phyloP scores from a whole-genome alignment of 2,888 invertebrate genomes.

The Portevinia maculata region DNA sequence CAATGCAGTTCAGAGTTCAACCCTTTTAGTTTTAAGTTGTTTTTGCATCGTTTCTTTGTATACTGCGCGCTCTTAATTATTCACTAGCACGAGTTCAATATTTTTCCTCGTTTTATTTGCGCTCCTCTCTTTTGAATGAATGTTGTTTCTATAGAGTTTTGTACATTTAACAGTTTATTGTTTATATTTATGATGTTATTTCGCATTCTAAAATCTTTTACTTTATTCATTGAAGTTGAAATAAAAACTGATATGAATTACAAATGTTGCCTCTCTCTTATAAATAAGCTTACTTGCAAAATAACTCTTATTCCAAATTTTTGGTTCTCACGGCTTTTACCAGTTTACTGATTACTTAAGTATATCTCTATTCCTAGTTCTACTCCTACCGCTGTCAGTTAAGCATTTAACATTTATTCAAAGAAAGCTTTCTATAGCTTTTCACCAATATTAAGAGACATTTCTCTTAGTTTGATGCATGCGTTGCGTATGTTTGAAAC shows the following conservation, averaged over 20 bases:
- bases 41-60: conserved; percentile 38
- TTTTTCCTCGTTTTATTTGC: conserved; percentile 3
- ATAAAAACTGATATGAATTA: not conserved
- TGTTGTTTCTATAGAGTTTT: not conserved
- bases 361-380: not conserved
- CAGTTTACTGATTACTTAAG: conserved; percentile 3
- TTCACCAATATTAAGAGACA: conserved; percentile 1
- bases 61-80: conserved; percentile 63
- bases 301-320: not conserved
- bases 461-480: conserved; percentile 34
- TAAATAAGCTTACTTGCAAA: not conserved
- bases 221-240: too few species aligned
- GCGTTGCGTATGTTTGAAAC: conserved; percentile 41
- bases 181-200: not conserved
- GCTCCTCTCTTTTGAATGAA: not conserved
- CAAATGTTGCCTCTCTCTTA: not conserved
- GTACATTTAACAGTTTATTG: not conserved
- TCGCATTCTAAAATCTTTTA: too few species aligned
- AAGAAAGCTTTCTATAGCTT: conserved; percentile 39
- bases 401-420: not conserved
- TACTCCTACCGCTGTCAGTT: not conserved
- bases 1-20: conserved; percentile 74
- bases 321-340: not conserved
- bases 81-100: conserved; percentile 45
- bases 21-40: conserved; percentile 65